These are phyloP conservation scores for Grallaria varia DNA, from an alignment of 2,113 vertebrate genomes.

Conservation along the genomic window DNA sequence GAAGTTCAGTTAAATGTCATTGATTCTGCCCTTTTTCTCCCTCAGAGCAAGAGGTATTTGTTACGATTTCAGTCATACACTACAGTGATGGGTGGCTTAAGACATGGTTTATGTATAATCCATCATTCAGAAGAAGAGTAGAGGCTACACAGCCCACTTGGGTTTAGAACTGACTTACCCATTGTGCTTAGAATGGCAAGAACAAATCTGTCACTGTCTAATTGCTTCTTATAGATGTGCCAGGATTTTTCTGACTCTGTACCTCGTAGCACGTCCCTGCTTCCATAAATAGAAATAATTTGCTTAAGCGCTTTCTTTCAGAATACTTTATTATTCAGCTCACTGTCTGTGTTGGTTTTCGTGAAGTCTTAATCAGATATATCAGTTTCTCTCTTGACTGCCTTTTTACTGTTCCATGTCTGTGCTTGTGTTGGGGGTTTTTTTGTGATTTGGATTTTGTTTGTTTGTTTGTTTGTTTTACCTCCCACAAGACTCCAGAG, in stretches of 20 bases:
- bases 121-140: not conserved
- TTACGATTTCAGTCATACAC: not conserved
- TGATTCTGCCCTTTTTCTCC: not conserved
- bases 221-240: conserved; percentile 13
- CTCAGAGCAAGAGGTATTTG: not conserved
- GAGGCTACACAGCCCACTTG: not conserved
- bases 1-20: not conserved
- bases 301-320: conserved; percentile 1
- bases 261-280: not conserved
- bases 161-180: not conserved
- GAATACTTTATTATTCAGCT: conserved; percentile 57
- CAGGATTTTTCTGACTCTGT: conserved; percentile 45
- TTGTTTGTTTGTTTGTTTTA: not conserved
- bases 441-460: not conserved
- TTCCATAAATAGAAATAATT: conserved; percentile 59
- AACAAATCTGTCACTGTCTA: not conserved
- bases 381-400: conserved; percentile 34
- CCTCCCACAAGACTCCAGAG: not conserved
- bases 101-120: not conserved
- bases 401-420: conserved; percentile 27
- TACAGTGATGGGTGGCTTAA: not conserved
- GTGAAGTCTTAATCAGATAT: conserved; percentile 58
- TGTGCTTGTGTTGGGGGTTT: not conserved
- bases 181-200: not conserved
- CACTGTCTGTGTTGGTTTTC: conserved; percentile 43